These are phyloP conservation scores for Tetragonula carbonaria DNA, from an alignment of 2,888 invertebrate species.

Conservation along the genomic window DNA sequence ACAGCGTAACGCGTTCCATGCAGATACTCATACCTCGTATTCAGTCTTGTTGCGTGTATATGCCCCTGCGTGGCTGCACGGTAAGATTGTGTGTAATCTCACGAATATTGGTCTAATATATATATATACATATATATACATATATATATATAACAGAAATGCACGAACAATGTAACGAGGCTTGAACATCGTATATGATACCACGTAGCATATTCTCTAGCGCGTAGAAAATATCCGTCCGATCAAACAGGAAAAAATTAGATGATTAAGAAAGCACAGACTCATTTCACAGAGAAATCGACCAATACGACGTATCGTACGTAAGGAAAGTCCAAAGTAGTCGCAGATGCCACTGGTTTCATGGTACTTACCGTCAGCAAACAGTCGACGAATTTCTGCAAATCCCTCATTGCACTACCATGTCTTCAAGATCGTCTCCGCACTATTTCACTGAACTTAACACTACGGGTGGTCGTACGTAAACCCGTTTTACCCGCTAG, in stretches of 20 bases:
- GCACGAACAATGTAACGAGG: conserved; percentile 44
- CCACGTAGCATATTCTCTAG: not conserved
- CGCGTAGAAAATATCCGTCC: not conserved
- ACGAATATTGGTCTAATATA: conserved; percentile 47
- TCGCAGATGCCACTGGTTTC: conserved; percentile 12
- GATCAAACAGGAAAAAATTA: conserved; percentile 4
- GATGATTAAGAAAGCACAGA: not conserved
- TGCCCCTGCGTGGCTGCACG: conserved; percentile 9
- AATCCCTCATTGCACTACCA: conserved; percentile 71
- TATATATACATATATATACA: not conserved
- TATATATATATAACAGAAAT: conserved; percentile 2
- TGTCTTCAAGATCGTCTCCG: conserved; percentile 56
- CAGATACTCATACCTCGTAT: conserved; percentile 51
- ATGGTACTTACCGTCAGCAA: conserved; percentile 63
- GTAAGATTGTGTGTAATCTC: conserved; percentile 43
- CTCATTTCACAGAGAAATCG: conserved; percentile 14
- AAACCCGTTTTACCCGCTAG: conserved; percentile 68
- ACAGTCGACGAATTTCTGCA: conserved; percentile 54
- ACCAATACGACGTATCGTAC: conserved; percentile 38
- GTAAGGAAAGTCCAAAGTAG: conserved; percentile 47
- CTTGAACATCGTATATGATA: conserved; percentile 19
- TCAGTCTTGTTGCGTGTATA: conserved; percentile 38
- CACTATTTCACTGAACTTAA: conserved; percentile 59
- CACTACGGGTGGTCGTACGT: conserved; percentile 56
- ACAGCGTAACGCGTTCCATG: conserved; percentile 47